Conservation (phyloP, 2,888 invertebrate species). For the Thalpophila matura region DNA sequence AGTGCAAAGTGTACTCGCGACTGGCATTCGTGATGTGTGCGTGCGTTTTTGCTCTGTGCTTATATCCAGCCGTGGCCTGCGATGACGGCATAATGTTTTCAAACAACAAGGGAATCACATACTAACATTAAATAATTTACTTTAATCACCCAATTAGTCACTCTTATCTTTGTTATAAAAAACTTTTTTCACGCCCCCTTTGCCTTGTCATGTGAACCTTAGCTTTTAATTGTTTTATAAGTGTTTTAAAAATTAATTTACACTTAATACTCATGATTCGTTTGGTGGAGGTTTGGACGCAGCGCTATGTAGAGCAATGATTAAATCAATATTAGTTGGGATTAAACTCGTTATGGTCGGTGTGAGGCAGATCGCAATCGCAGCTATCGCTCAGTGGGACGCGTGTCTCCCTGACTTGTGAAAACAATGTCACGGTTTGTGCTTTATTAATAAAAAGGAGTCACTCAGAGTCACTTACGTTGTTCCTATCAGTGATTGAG, state of each 20-base stretch:
- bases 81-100: neutral
- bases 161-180: neutral
- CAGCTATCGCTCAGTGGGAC: conserved; percentile 24
- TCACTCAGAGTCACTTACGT: conserved; percentile 14
- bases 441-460: conserved; percentile 17
- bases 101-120: neutral
- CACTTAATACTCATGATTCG: neutral
- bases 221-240: conserved; percentile 3
- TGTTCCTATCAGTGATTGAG: conserved; percentile 15
- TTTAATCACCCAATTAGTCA: neutral
- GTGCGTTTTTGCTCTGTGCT: no score
- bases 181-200: neutral
- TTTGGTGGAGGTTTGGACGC: conserved; percentile 32
- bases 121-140: no score
- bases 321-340: conserved; percentile 18
- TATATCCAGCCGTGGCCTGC: no score
- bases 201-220: neutral
- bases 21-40: no score
- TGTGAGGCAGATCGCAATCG: conserved; percentile 41
- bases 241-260: conserved; percentile 11
- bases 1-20: no score
- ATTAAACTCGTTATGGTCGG: conserved; percentile 41
- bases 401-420: conserved; percentile 49
- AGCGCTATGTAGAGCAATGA: conserved; percentile 27
- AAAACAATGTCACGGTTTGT: conserved; percentile 34